A percentile compares a stretch with the other conserved stretches of the same genome.
Evolutionary conservation across 1,140 invertebrate species (phyloP).

Genomic region (Caenorhabditis tropicalis): DNA sequence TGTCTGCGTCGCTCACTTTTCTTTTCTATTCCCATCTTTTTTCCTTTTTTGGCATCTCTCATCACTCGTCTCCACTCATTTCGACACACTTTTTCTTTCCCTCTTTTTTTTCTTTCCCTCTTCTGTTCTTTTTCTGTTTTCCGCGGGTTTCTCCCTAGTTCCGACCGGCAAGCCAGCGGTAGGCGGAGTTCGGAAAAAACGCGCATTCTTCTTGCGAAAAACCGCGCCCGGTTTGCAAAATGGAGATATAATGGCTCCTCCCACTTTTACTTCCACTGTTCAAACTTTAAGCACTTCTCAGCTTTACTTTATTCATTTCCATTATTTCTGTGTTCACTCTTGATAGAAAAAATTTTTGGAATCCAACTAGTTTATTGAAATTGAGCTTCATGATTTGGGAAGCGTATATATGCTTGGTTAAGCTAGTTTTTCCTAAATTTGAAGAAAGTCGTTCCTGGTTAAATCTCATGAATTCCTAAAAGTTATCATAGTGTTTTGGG

Average conservation of each 20-base stretch:
- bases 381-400: too few species aligned
- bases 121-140: slow-evolving; percentile 33
- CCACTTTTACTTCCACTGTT: background rate
- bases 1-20: background rate
- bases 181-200: background rate
- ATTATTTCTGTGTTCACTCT: background rate
- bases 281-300: background rate
- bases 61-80: slow-evolving; percentile 6
- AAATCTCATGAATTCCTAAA: too few species aligned
- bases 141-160: background rate
- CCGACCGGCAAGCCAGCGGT: background rate
- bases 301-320: background rate
- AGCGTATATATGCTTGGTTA: too few species aligned
- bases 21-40: background rate
- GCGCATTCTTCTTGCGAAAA: background rate
- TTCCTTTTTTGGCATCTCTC: slow-evolving; percentile 34
- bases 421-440: background rate
- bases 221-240: background rate
- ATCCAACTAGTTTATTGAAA: too few species aligned
- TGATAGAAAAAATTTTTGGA: background rate
- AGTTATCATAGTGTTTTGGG: too few species aligned
- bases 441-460: background rate
- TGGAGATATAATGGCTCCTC: background rate
- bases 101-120: slow-evolving; percentile 18
- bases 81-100: slow-evolving; percentile 35